Percentiles rank a stretch among this genome's conserved stretches.
These are phyloP conservation scores for Alectoris magna DNA, from an alignment of 2,797 vertebrate genomes.

Conservation along the genomic window DNA sequence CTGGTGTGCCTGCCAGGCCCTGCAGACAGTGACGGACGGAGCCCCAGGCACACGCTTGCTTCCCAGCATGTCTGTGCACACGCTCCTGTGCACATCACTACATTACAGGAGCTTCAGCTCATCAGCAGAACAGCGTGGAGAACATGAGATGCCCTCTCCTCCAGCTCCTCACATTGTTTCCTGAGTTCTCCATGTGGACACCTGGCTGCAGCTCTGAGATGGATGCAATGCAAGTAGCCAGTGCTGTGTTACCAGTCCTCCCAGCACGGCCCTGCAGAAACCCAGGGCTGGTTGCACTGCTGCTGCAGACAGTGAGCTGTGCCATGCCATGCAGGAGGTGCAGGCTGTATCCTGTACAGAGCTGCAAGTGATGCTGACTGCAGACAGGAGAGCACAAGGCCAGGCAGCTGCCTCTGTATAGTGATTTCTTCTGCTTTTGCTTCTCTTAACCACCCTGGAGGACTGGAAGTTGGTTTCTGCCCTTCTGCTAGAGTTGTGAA, in stretches of 20 bases:
- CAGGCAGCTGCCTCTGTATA: background rate
- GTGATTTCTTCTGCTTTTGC: background rate
- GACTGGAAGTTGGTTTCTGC: background rate
- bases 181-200: too few relatives aligned
- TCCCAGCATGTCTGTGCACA: rapidly evolving
- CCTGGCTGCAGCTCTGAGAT: background rate
- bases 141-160: background rate
- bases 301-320: rapidly evolving
- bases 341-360: background rate
- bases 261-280: background rate
- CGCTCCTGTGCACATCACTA: rapidly evolving
- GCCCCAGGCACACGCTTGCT: rapidly evolving
- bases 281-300: rapidly evolving
- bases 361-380: too few relatives aligned
- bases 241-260: background rate
- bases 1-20: background rate
- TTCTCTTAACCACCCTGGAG: background rate
- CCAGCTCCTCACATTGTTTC: background rate
- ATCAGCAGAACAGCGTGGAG: background rate
- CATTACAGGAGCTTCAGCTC: background rate
- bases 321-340: background rate
- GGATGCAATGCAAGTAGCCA: rapidly evolving
- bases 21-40: background rate
- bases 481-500: background rate
- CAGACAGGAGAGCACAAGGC: rapidly evolving